These are phyloP conservation scores for Heteropelma amictum DNA, from an alignment of 2,888 invertebrate genomes.

Conservation along the genomic window DNA sequence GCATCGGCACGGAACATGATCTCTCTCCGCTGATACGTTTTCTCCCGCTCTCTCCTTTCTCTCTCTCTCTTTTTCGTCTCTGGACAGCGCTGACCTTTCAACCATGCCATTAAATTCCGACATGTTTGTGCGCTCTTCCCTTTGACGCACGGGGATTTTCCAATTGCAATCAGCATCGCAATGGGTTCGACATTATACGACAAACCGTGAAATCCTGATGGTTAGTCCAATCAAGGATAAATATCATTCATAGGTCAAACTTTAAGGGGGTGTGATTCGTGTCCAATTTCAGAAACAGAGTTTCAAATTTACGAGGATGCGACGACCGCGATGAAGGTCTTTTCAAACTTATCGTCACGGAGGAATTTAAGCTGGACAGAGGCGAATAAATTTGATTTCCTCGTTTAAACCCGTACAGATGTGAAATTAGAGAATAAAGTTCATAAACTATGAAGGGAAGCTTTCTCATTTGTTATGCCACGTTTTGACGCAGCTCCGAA, in stretches of 20 bases:
- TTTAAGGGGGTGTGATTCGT: no score
- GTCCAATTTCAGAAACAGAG: no score
- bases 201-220: background rate
- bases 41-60: background rate
- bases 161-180: slow-evolving; percentile 6
- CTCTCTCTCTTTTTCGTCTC: slow-evolving; percentile 1
- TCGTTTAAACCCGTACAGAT: no score
- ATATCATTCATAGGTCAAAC: background rate
- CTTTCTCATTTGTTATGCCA: slow-evolving; percentile 37
- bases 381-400: no score
- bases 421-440: background rate
- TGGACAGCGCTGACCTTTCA: slow-evolving; percentile 56
- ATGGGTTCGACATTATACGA: background rate
- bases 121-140: background rate
- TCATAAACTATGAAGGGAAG: background rate
- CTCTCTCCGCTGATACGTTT: slow-evolving; percentile 19
- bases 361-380: no score
- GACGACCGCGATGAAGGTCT: no score
- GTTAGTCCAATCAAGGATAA: background rate
- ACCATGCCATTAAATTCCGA: slow-evolving; percentile 42
- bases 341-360: no score
- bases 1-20: slow-evolving; percentile 48
- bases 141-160: no score
- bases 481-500: slow-evolving; percentile 32
- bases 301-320: no score